These are phyloP conservation scores for Enoplosus armatus DNA, from an alignment of 2,797 vertebrate species.

Conservation along the genomic window DNA sequence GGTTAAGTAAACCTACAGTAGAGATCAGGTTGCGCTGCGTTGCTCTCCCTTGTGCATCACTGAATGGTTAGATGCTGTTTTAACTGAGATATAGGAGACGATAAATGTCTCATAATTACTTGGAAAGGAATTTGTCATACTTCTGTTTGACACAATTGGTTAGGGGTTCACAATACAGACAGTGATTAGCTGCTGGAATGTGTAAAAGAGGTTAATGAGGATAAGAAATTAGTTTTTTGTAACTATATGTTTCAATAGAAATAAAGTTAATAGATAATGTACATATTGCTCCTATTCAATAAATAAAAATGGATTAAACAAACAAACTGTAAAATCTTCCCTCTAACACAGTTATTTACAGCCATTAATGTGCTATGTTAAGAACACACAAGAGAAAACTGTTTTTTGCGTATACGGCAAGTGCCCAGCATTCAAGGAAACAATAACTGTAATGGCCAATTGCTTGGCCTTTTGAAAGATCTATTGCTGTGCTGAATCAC, in stretches of 20 bases:
- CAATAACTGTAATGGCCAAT: constrained; percentile 76
- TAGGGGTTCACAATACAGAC: constrained; percentile 5
- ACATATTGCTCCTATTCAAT: neutral
- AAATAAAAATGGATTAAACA: neutral
- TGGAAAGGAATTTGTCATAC: constrained; percentile 44
- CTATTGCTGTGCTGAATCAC: constrained; percentile 73
- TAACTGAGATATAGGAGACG: constrained; percentile 55
- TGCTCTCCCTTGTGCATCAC: constrained; percentile 57
- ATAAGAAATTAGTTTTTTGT: neutral
- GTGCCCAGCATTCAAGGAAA: constrained; percentile 53
- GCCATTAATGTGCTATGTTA: constrained; percentile 5
- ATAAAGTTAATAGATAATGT: neutral
- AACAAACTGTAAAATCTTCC: neutral
- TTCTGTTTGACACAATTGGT: constrained; percentile 47
- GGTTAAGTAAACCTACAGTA: constrained; percentile 74
- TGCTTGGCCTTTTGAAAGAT: constrained; percentile 72
- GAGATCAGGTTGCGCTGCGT: constrained; percentile 60
- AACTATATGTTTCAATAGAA: neutral
- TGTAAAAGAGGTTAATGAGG: neutral
- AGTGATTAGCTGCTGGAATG: constrained; percentile 7
- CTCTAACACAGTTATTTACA: neutral
- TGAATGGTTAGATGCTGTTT: constrained; percentile 54
- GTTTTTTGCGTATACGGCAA: constrained; percentile 10
- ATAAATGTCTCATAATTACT: constrained; percentile 55
- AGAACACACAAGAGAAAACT: constrained; percentile 7